Conservation (phyloP, 2,797 vertebrate genomes). For the Serranus cabrilla region DNA sequence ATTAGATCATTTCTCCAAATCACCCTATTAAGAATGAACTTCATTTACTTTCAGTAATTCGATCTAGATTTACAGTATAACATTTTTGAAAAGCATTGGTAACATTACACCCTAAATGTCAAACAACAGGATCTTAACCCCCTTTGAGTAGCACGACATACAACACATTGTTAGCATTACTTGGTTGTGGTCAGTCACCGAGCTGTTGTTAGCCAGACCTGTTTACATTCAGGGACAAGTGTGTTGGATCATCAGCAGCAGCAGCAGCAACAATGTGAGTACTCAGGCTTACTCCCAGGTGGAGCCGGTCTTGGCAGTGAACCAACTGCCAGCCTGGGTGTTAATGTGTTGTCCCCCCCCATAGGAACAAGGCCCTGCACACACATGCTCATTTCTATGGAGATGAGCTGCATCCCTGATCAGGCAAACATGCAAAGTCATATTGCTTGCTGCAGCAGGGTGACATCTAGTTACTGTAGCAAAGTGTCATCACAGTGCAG, state of each 20-base stretch:
- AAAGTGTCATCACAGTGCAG: conserved; percentile 38
- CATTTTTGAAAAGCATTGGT: background rate
- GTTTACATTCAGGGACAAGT: conserved; percentile 28
- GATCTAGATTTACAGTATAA: background rate
- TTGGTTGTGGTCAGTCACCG: conserved; percentile 4
- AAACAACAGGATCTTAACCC: background rate
- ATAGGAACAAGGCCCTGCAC: conserved; percentile 53
- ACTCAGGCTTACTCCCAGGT: conserved; percentile 44
- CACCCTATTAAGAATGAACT: background rate
- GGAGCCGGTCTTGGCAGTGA: conserved; percentile 53
- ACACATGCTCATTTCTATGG: conserved; percentile 81
- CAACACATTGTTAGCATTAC: background rate
- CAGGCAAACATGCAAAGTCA: conserved; percentile 64
- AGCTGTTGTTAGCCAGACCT: conserved; percentile 38
- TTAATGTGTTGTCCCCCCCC: conserved; percentile 59
- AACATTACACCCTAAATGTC: background rate
- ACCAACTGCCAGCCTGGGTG: conserved; percentile 63
- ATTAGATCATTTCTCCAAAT: too few species aligned
- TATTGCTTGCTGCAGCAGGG: conserved; percentile 57
- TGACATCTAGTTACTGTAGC: conserved; percentile 39
- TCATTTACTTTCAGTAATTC: background rate
- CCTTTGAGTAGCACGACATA: background rate
- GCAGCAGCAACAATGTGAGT: conserved; percentile 32
- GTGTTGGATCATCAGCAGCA: conserved; percentile 37
- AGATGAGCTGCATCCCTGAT: conserved; percentile 77